Evolutionary conservation across 1,140 invertebrate species (phyloP), one percentile per base, ranked within the genome.

Genomic region (Macrobrachium nipponense): DNA sequence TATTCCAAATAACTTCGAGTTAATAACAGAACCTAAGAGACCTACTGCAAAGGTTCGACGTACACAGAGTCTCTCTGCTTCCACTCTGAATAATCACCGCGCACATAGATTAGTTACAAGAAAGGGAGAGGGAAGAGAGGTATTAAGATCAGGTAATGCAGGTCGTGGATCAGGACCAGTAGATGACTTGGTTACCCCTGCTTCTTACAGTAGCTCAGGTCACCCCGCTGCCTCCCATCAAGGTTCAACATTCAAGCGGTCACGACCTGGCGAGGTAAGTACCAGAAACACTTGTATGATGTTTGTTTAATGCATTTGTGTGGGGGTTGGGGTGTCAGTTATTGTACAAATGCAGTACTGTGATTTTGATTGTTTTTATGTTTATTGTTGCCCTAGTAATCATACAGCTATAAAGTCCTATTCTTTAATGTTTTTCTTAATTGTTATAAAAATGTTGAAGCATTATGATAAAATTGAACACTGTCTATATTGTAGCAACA

Each of bases 131-230:
- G 61, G 61, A 43, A 59, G 70, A 20, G 70, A 36, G n/a, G 70
- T 18, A 60, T 36, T 36, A 36, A 70, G 82, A 64, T 18, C 14
- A 70, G 82, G 82, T 60, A 73, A 27, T 36, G 62, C 76, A 59
- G 84, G 84, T 73, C 80, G 66, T 62, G 68, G 83, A 70, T 86
- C 85, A 87, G 85, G 79, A 59, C 82, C 79, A 76, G 85, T 77
- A 59, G 80, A 87, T 86, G 84, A 73, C 59, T 18, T 36, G 44
- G 79, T 70, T 75, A 72, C 68, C 78, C 85, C 79, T 87, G 78
- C 85, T 66, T 87, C 79, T 87, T 87, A 81, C 85, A 87, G 85
- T 87, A 81, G 85, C 75, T 76, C 85, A 81, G 80, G 85, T 75
- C 77, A 80, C 59, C 62, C 83, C 58, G 59, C 84, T 60, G 84